phyloP scores from a whole-genome alignment of 2,888 invertebrate genomes.

The Spodoptera picta region DNA sequence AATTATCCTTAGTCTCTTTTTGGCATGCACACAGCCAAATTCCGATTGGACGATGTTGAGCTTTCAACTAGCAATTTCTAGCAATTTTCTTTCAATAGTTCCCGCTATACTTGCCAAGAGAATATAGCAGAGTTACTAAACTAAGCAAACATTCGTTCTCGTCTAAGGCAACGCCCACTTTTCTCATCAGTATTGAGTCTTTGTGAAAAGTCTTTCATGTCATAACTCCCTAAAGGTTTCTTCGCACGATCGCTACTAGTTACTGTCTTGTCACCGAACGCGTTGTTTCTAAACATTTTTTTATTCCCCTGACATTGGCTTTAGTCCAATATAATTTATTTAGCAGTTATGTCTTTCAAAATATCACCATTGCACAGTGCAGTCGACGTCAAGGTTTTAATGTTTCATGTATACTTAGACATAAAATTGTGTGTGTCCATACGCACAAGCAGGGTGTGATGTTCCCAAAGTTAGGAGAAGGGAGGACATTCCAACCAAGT shows the following conservation, averaged over 20 bases:
- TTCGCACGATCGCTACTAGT: conserved; percentile 31
- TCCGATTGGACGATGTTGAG: no score
- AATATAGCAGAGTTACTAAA: no score
- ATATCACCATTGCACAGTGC: conserved; percentile 75
- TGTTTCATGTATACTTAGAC: conserved; percentile 46
- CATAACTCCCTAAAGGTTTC: conserved; percentile 20
- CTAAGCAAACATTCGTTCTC: neutral
- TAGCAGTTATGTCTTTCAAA: conserved; percentile 77
- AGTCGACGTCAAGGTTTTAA: conserved; percentile 70
- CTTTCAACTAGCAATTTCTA: no score
- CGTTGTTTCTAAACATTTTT: conserved; percentile 56
- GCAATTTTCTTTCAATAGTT: no score
- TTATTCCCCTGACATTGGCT: conserved; percentile 69
- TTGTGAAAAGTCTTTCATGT: conserved; percentile 13
- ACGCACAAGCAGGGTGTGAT: no score
- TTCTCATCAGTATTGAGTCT: conserved; percentile 17
- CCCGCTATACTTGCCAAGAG: no score
- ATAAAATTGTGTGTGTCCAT: no score
- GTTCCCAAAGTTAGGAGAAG: no score
- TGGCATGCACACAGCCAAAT: no score
- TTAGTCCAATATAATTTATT: conserved; percentile 78
- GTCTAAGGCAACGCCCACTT: conserved; percentile 9
- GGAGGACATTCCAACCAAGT: no score
- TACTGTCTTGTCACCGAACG: conserved; percentile 31
- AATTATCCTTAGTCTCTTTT: no score